Conservation (phyloP, 2,797 vertebrate species). For the Ceyx erithaca region DNA sequence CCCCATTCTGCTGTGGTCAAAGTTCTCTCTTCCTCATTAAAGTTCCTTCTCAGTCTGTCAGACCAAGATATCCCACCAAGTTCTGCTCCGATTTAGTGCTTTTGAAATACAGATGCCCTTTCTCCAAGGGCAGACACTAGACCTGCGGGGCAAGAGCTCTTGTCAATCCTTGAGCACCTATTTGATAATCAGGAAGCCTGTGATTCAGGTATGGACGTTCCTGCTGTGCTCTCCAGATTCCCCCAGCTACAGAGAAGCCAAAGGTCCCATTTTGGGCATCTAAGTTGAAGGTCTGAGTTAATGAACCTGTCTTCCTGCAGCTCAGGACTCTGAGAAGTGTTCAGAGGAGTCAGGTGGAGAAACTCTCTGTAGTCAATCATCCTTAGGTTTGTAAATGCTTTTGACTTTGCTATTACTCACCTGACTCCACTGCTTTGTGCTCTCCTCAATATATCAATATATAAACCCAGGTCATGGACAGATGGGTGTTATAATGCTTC, state of each 20-base stretch:
- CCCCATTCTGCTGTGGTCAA: neutral
- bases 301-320: fast-evolving
- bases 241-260: neutral
- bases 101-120: neutral
- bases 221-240: neutral
- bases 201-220: neutral
- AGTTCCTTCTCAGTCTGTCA: neutral
- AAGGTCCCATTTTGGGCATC: neutral
- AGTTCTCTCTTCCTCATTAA: neutral
- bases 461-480: constrained; percentile 7
- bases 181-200: neutral
- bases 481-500: constrained; percentile 53
- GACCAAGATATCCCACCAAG: neutral
- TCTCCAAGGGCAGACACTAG: neutral
- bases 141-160: neutral
- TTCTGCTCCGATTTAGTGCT: neutral
- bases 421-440: constrained; percentile 17
- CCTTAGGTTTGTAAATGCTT: constrained; percentile 5
- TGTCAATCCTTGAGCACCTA: neutral
- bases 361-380: constrained; percentile 30
- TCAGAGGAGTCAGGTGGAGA: neutral
- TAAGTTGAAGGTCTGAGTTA: neutral
- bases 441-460: constrained; percentile 48
- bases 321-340: neutral
- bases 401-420: constrained; percentile 13